Evolutionary conservation across 2,888 invertebrate species (phyloP), one percentile per base, ranked within the genome.

Genomic region (Chironomus riparius): DNA sequence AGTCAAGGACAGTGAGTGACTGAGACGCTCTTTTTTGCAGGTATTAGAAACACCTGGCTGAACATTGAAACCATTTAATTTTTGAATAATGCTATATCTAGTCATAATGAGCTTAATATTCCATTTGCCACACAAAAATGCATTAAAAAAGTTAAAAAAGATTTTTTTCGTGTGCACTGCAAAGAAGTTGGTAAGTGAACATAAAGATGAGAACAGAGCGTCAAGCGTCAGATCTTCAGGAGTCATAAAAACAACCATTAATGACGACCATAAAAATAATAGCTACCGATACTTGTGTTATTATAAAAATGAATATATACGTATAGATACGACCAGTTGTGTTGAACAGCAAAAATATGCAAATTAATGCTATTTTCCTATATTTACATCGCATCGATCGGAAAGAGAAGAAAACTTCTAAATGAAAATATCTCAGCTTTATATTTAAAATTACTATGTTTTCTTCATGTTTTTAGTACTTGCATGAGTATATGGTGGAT

Each of bases 231-330:
- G 65, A 38, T 38, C 10, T 24, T 65, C 65, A 65, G 12, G 21
- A 65, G 21, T 65, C 24, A 65, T 65, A 65, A 65, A 65, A 65
- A 18, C 65, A 65, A 65, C 65, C 65, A 65, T 65, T 65, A 65
- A 65, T 65, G 65, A 22, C 5, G 1, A 10, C 10, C 65, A 65
- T 65, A 65, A 65, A 65, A 65, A 65, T 65, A 65, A 65, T 65
- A 65, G 65, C 65, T 65, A 24, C 65, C 65, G 65, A 65, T 65
- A 65, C 65, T 65, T 65, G 21, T 65, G 12, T 65, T 65, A 24
- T 65, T 65, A 21, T 65, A 24, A 24, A 24, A 24, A 65, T 65
- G 65, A 24, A 21, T 13, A 65, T 24, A 6, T 24, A 65, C 4
- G 21, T 21, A 12, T 13, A 24, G 13, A 5, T 65, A 7, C 13